Base-by-base conservation (phyloP, 2,113 vertebrate species). In the Danio rerio region DNA sequence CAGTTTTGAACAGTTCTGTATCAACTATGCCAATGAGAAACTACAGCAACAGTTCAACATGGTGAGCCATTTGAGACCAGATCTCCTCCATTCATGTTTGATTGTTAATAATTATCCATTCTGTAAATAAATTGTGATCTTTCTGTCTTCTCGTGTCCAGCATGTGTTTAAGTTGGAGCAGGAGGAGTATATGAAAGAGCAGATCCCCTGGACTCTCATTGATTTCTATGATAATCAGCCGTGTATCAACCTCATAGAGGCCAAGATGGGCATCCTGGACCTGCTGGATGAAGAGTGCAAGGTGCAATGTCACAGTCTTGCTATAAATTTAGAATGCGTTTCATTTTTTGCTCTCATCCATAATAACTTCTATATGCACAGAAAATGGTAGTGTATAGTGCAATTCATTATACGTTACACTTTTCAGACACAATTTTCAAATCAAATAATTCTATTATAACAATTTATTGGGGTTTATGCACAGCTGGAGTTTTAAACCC, bases 221-320 rank as follows among this genome's bases (percentile, higher is more conserved):
- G 98, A 99, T 91, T 99, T 99, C 90, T 99, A 99, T 0, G 98
- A 99, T 92, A 99, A 99, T 92, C 98, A 99, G 88, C 98, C 98
- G 15, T 99, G 98, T 89, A 99, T 99, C 88, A 99, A 99, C 89
- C 96, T 99, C 84, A 99, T 99, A 89, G 98, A 99, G 83, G 95
- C 97, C 83, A 99, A 98, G 93, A 91, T 99, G 94, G 98, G 98
- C 13, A 72, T 99, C 91, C 92, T 99, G 88, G 98, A 99, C 91
- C 94, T 99, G 84, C 74, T 99, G 86, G 98, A 99, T 71, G 98
- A 99, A 81, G 98, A 99, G 89, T 99, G 98, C 91, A 98, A 93
- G 95, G 98, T 98, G 81, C 4, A 5, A 15, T 6, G 45, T 69
- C 43, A 66, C 63, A 6, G 6, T 49, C 9, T 69, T 11, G n/a